Evolutionary conservation across 2,113 vertebrate genomes (phyloP), one percentile per base, ranked within the genome.

Genomic region (Salvelinus namaycush): DNA sequence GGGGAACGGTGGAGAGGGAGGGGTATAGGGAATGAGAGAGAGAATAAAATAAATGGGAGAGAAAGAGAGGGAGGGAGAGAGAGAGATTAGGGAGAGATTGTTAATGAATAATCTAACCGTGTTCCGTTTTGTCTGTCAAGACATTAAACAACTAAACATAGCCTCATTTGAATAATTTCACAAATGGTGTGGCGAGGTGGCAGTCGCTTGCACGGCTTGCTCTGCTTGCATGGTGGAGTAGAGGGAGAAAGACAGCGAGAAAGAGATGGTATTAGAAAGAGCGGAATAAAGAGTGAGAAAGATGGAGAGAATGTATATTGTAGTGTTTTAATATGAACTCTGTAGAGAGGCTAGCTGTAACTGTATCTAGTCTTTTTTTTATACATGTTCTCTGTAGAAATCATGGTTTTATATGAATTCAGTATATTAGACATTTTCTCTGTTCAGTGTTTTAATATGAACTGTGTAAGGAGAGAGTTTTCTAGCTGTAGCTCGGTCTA

Each of bases 121-220:
- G 86, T 82, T 85, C 70, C 68, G 82, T 75, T 76, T 68, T 77
- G 72, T 84, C 79, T 73, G 64, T 78, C 77, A 79, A 54, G 39
- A 84, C 72, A 76, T 84, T 86, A 91, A 86, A 87, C 89, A 79
- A 59, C 31, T 76, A 85, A 89, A 84, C 22, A 81, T 85, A 80
- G 76, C 83, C 84, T 89, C 84, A 87, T 93, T 92, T 91, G 86
- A 92, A 91, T 92, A 84, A 89, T 90, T 89, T 88, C 83, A 87
- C 87, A 91, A 90, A 89, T 70, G 78, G 75, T 13, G 75, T 82
- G 79, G 87, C 85, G 73, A 73, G 79, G 29, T 1, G 76, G 84
- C 87, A 82, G 75, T 76, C 26, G 9, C 86, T 75, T 80, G 76
- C 76, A 69, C 81, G 62, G 67, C 44, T 76, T 85, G 81, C 86